A percentile compares a stretch with the other conserved stretches of the same genome.
phyloP scores from a whole-genome alignment of 2,888 invertebrate species.

The Caenorhabditis uteleia region DNA sequence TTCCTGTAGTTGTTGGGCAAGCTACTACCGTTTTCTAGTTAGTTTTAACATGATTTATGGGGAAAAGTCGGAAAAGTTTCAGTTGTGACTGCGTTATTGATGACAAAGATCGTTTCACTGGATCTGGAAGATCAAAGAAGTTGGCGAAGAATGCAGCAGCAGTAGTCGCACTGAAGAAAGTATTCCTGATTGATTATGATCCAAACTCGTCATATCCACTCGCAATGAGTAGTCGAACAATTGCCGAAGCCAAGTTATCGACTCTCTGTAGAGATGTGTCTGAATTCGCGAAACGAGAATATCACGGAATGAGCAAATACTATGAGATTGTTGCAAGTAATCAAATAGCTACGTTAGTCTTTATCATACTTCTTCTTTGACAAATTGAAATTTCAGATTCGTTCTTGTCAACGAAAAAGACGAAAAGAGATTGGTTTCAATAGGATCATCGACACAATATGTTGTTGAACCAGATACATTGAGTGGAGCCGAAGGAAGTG shows the following conservation, averaged over 20 bases:
- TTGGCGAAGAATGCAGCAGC: conserved; percentile 50
- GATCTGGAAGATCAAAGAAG: conserved; percentile 44
- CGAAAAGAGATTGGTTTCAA: conserved; percentile 36
- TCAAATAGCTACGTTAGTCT: conserved; percentile 20
- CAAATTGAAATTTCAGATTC: conserved; percentile 32
- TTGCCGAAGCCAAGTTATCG: conserved; percentile 4
- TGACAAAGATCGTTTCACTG: conserved; percentile 30
- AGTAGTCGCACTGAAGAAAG: conserved; percentile 33
- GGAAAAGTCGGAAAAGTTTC: conserved; percentile 1
- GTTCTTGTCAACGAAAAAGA: conserved; percentile 39
- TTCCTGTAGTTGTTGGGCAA: conserved; percentile 21
- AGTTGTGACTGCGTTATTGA: conserved; percentile 30
- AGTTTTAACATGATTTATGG: conserved; percentile 5
- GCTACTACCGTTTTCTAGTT: conserved; percentile 11
- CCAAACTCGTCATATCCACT: conserved; percentile 11
- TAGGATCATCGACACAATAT: conserved; percentile 11
- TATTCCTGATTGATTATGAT: conserved; percentile 33
- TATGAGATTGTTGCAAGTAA: conserved; percentile 13
- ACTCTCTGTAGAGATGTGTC: conserved; percentile 11
- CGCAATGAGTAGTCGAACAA: conserved; percentile 1
- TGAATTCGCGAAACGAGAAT: conserved; percentile 35
- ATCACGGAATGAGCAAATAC: conserved; percentile 17
- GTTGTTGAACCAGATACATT: conserved; percentile 24
- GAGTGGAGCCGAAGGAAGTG: conserved; percentile 24
- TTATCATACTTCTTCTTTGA: neutral